Evolutionary conservation across 2,888 invertebrate genomes (phyloP).

Genomic region (Empis livida): DNA sequence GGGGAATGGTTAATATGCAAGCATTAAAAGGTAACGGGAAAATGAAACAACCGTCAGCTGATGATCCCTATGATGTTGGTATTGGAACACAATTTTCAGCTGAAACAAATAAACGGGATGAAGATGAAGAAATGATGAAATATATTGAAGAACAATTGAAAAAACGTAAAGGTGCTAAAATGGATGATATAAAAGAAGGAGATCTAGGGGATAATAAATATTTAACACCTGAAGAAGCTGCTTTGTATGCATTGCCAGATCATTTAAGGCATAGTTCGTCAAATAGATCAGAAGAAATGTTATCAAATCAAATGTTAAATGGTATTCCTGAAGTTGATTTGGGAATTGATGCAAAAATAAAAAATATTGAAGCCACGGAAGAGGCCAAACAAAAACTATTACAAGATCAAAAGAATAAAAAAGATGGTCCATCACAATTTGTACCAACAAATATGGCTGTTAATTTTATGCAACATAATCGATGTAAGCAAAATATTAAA

Average conservation of each 20-base stretch:
- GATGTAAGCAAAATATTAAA: constrained; percentile 51
- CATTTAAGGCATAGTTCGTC: constrained; percentile 75
- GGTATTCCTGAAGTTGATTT: constrained; percentile 99
- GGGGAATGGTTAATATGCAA: constrained; percentile 84
- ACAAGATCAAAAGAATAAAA: constrained; percentile 79
- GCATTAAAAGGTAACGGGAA: constrained; percentile 69
- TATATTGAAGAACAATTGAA: constrained; percentile 81
- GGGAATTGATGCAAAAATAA: constrained; percentile 97
- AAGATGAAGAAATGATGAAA: constrained; percentile 96
- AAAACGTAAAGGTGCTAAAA: constrained; percentile 58
- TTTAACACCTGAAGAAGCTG: constrained; percentile 80
- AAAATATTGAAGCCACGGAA: constrained; percentile 98
- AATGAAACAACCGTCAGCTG: constrained; percentile 51
- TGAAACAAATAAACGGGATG: constrained; percentile 94
- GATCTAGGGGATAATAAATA: constrained; percentile 41
- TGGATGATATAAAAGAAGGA: constrained; percentile 38
- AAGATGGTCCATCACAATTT: constrained; percentile 87
- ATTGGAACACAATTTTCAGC: constrained; percentile 97
- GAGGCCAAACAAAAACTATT: constrained; percentile 89
- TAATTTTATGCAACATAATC: constrained; percentile 93
- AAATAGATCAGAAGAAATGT: constrained; percentile 92
- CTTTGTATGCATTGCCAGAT: constrained; percentile 77
- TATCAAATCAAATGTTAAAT: constrained; percentile 99
- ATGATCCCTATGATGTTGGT: constrained; percentile 83
- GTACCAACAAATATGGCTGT: constrained; percentile 98